Conservation (phyloP, 2,113 vertebrate species). For the Origma solitaria region DNA sequence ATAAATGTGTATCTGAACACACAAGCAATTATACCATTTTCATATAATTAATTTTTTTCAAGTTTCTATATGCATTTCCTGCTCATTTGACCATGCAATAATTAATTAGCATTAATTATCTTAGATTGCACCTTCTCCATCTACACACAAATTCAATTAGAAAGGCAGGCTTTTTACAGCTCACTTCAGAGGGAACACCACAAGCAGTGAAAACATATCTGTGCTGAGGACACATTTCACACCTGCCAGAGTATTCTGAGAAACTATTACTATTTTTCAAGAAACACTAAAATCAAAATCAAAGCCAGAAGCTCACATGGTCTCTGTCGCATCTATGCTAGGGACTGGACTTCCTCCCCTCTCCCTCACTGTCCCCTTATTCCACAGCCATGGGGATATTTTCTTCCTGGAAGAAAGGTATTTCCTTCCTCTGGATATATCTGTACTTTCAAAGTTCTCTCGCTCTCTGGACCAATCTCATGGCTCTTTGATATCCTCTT, state of each 20-base stretch:
- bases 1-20: slow-evolving; percentile 61
- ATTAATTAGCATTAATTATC: slow-evolving; percentile 78
- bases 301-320: neutral
- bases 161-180: slow-evolving; percentile 48
- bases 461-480: rapidly evolving
- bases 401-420: neutral
- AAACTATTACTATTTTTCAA: slow-evolving; percentile 57
- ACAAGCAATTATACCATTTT: slow-evolving; percentile 70
- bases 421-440: neutral
- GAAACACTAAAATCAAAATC: neutral
- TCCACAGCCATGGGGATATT: neutral
- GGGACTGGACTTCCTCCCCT: neutral
- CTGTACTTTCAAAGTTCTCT: neutral
- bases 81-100: slow-evolving; percentile 75
- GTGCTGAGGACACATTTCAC: neutral
- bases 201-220: neutral
- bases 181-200: slow-evolving; percentile 23
- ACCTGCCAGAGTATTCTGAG: slow-evolving; percentile 21
- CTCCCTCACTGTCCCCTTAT: rapidly evolving
- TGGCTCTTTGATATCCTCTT: neutral
- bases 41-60: slow-evolving; percentile 71
- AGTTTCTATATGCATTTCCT: slow-evolving; percentile 67
- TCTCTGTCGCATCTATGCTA: neutral
- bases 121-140: slow-evolving; percentile 66
- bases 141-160: slow-evolving; percentile 58